Evolutionary conservation across 2,113 vertebrate genomes (phyloP).

Genomic region (Scomber scombrus): DNA sequence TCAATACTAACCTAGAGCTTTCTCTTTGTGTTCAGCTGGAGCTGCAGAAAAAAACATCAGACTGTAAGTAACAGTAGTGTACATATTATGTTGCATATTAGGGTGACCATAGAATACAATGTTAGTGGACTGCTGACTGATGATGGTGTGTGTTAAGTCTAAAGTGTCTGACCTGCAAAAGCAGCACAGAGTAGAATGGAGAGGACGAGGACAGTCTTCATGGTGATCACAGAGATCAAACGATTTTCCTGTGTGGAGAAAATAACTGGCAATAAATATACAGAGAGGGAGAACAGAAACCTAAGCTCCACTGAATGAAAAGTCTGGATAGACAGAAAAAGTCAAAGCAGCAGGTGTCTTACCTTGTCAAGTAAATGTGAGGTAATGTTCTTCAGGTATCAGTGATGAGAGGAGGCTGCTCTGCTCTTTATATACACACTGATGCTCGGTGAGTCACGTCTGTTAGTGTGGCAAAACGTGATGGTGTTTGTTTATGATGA

Average conservation of each 20-base stretch:
- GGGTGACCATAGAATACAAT: too few relatives aligned
- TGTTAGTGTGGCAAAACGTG: background rate
- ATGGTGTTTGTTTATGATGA: background rate
- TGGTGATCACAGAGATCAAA: constrained; percentile 2
- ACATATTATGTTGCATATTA: background rate
- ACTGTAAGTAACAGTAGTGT: background rate
- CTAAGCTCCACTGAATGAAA: too few relatives aligned
- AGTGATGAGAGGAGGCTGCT: constrained; percentile 3
- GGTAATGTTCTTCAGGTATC: constrained; percentile 11
- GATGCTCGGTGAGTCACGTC: background rate
- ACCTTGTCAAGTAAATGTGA: constrained; percentile 23
- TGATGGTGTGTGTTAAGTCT: background rate
- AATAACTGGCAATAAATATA: too few relatives aligned
- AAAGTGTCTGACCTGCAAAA: constrained; percentile 26
- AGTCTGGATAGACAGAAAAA: too few relatives aligned
- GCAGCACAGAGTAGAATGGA: constrained; percentile 30
- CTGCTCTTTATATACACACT: constrained; percentile 29
- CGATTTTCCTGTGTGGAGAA: background rate
- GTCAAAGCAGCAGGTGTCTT: background rate
- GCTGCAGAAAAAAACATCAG: constrained; percentile 16
- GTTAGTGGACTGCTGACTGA: too few relatives aligned
- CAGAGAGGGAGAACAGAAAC: background rate
- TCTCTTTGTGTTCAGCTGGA: constrained; percentile 10
- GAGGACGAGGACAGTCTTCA: constrained; percentile 41
- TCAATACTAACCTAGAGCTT: constrained; percentile 20